Evolutionary conservation across 2,888 invertebrate species (phyloP).

Genomic region (Macropis europaea): DNA sequence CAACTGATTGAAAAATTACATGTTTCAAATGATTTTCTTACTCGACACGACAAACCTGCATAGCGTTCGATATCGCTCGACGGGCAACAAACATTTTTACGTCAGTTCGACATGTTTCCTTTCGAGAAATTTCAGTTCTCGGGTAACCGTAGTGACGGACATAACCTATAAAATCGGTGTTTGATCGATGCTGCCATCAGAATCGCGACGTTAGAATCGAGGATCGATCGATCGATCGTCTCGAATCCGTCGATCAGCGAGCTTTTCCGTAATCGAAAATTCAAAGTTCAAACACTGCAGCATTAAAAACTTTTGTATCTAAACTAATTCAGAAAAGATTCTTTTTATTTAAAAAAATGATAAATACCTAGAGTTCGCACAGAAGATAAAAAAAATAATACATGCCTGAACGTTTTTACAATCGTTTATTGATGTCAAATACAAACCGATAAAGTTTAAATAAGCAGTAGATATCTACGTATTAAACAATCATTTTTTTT

Average conservation of each 20-base stretch:
- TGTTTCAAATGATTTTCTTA: slow-evolving; percentile 10
- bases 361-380: too few species aligned
- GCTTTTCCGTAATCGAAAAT: slow-evolving; percentile 4
- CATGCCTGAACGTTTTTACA: slow-evolving; percentile 61
- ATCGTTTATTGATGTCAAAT: slow-evolving; percentile 72
- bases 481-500: slow-evolving; percentile 41
- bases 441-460: slow-evolving; percentile 69
- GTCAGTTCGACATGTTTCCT: slow-evolving; percentile 19
- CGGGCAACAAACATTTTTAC: not conserved
- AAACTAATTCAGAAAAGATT: too few species aligned
- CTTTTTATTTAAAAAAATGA: too few species aligned
- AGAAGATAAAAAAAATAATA: not conserved
- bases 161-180: slow-evolving; percentile 52
- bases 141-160: slow-evolving; percentile 7
- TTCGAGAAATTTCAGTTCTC: slow-evolving; percentile 26
- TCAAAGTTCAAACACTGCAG: slow-evolving; percentile 4
- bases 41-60: not conserved
- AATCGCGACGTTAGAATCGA: slow-evolving; percentile 1
- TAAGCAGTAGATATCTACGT: slow-evolving; percentile 56
- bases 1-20: slow-evolving; percentile 14
- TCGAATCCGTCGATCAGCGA: slow-evolving; percentile 13
- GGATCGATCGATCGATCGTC: slow-evolving; percentile 34
- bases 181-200: slow-evolving; percentile 50
- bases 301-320: not conserved
- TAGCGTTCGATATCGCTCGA: slow-evolving; percentile 1